These are phyloP conservation scores for Zaprionus africanus DNA, from an alignment of 1,140 invertebrate species.

Conservation along the genomic window DNA sequence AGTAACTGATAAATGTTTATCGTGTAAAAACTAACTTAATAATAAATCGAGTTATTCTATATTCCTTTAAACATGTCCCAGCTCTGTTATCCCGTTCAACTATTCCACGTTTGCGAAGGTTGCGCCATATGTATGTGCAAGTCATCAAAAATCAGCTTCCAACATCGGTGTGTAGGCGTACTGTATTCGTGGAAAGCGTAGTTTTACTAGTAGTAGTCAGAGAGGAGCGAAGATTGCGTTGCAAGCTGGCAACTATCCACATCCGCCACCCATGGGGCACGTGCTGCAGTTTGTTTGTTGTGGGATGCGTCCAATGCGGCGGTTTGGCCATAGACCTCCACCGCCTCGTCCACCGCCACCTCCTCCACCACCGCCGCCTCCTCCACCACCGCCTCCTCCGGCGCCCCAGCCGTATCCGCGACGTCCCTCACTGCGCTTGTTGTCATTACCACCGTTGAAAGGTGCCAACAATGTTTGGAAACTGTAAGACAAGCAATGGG, in stretches of 20 bases:
- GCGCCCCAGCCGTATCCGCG: slow-evolving; percentile 53
- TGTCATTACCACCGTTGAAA: slow-evolving; percentile 42
- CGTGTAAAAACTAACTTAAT: slow-evolving; percentile 25
- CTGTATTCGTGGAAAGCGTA: background rate
- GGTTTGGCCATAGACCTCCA: slow-evolving; percentile 62
- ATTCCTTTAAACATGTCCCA: slow-evolving; percentile 2
- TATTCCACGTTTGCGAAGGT: slow-evolving; percentile 47
- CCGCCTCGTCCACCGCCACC: slow-evolving; percentile 32
- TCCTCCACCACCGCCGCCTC: slow-evolving; percentile 49
- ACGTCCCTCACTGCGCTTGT: slow-evolving; percentile 30
- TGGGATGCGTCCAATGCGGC: slow-evolving; percentile 67
- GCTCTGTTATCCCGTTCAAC: background rate
- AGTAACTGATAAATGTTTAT: background rate
- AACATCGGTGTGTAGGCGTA: slow-evolving; percentile 2
- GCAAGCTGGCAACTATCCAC: slow-evolving; percentile 49
- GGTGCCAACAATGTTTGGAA: slow-evolving; percentile 62
- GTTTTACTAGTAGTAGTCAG: background rate
- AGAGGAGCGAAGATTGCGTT: background rate
- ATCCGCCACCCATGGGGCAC: slow-evolving; percentile 57
- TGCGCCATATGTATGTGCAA: slow-evolving; percentile 48
- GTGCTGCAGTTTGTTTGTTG: slow-evolving; percentile 38
- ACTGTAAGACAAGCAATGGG: slow-evolving; percentile 13
- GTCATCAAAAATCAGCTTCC: background rate
- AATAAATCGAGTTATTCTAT: slow-evolving; percentile 17
- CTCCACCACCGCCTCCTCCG: slow-evolving; percentile 39